phyloP scores from a whole-genome alignment of 2,113 vertebrate genomes.

The Struthio camelus region DNA sequence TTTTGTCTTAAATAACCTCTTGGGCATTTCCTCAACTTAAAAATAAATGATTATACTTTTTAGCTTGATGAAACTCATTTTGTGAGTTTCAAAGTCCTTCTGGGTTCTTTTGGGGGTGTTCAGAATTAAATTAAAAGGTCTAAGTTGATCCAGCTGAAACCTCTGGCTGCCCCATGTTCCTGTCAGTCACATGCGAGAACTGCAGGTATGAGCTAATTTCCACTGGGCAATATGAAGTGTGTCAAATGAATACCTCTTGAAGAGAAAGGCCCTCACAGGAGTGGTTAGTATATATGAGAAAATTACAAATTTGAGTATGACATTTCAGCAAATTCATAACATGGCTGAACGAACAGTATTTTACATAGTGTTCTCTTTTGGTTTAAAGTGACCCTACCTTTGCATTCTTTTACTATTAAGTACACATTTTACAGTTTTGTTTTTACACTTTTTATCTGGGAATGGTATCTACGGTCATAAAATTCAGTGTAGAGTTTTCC shows the following conservation, averaged over 20 bases:
- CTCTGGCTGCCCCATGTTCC: background rate
- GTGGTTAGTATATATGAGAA: background rate
- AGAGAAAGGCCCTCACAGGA: background rate
- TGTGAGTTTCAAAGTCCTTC: background rate
- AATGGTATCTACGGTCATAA: background rate
- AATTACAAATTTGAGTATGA: background rate
- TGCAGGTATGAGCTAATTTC: background rate
- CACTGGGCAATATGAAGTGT: background rate
- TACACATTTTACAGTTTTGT: background rate
- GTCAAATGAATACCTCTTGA: background rate
- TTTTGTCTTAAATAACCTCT: too few species aligned
- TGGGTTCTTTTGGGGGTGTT: background rate
- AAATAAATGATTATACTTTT: background rate
- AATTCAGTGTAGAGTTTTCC: background rate
- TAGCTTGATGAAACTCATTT: background rate
- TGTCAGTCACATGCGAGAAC: background rate
- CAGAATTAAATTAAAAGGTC: background rate
- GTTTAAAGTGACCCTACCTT: background rate
- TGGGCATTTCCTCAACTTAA: background rate
- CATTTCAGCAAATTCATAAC: background rate
- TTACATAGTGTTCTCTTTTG: background rate
- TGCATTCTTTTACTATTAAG: background rate
- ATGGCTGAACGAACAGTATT: background rate
- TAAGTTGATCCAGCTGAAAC: background rate
- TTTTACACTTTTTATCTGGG: background rate